Base-by-base conservation (phyloP, 1,140 invertebrate genomes). In the Mycetomoellerius zeteki region DNA sequence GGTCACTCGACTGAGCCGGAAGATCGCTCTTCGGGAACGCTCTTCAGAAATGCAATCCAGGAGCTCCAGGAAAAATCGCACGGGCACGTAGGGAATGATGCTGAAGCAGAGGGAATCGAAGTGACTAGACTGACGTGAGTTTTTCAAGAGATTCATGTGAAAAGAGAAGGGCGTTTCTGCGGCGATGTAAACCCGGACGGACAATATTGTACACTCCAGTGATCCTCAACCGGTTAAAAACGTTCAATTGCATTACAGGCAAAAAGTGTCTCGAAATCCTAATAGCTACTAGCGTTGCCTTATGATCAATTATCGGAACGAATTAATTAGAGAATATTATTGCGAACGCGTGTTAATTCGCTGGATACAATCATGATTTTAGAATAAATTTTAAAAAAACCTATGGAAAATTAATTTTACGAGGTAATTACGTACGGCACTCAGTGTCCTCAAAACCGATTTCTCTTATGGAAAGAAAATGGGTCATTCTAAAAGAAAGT, bases 71-170 rank as follows among this genome's bases (percentile, higher is more conserved):
- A 82, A 82, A 82, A 82, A 73, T 54, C 33, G 37, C 54, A 58
- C 37, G 65, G 64, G 78, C 78, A 82, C 77, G 77, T 80, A 37
- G 30, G 47, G 30, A 47, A 52, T 43, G 62, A 52, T 43, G 77
- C 30, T 67, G 62, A 43, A 27, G 52, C 16, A 27, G 16, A 73
- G 24, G 37, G 80, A 82, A 60, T 82, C 33, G 33, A 73, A 82
- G 52, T 56, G 80, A 82, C 80, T 73, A 47, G 21, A 81, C 33
- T 71, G 78, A 81, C 50, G 33, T 60, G 67, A 82, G 67, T 82
- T 82, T 82, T 82, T 82, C 80, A 73, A 19, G 12, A 30, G 80
- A 82, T 58, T 47, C 52, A 33, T 58, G 80, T 73, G 52, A 72
- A 82, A 73, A 43, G 52, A 58, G 65, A 82, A 71, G 33, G 65